Evolutionary conservation across 2,888 invertebrate species (phyloP).

Genomic region (Synanthedon andrenaeformis): DNA sequence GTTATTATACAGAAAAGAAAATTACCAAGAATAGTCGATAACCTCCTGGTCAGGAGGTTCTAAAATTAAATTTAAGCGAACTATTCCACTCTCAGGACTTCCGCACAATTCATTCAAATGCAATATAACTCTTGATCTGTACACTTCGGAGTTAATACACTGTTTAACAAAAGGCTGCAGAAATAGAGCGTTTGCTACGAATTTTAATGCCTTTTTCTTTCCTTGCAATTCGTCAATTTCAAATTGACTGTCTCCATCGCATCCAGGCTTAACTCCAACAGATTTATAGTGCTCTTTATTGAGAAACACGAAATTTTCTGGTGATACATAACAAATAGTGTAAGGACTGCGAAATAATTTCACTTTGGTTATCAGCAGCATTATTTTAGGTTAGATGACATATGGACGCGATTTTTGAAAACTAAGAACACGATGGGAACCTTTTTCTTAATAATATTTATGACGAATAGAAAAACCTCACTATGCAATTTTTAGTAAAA

Average conservation of each 20-base stretch:
- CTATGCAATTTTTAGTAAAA: too few species aligned
- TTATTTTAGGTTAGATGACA: constrained; percentile 12
- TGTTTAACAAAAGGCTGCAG: constrained; percentile 45
- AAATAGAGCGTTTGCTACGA: constrained; percentile 35
- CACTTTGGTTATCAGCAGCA: constrained; percentile 43
- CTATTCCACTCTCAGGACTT: constrained; percentile 25
- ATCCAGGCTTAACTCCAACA: constrained; percentile 32
- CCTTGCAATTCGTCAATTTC: constrained; percentile 12
- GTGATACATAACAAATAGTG: constrained; percentile 1
- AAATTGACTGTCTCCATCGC: constrained; percentile 21
- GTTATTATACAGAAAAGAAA: too few species aligned
- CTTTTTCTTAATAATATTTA: too few species aligned
- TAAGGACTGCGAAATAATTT: constrained; percentile 3
- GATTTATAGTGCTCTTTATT: constrained; percentile 27
- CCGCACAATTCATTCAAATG: constrained; percentile 31
- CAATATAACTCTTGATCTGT: constrained; percentile 35
- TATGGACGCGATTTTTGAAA: too few species aligned
- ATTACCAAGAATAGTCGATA: constrained; percentile 78
- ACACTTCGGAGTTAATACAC: constrained; percentile 38
- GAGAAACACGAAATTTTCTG: constrained; percentile 27
- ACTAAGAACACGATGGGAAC: too few species aligned
- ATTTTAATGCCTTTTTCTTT: constrained; percentile 20
- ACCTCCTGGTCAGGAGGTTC: constrained; percentile 71
- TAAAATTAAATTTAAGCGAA: constrained; percentile 59
- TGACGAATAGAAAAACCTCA: too few species aligned